Conservation (phyloP, 2,113 vertebrate species). For the Carollia perspicillata region DNA sequence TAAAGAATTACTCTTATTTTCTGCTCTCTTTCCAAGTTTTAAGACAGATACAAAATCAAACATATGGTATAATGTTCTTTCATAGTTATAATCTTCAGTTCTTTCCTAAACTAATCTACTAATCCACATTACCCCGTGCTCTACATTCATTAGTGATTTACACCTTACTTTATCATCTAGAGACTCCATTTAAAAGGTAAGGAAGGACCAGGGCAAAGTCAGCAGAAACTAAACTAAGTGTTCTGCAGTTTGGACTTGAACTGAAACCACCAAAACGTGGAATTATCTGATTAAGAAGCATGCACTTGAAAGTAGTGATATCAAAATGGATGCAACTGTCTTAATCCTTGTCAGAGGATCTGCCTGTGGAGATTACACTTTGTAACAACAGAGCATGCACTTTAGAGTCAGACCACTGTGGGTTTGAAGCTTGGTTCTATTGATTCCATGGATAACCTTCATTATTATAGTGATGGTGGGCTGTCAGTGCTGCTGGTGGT, state of each 20-base stretch:
- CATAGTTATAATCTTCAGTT: neutral
- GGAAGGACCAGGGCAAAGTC: neutral
- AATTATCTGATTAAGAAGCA: neutral
- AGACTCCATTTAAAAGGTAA: neutral
- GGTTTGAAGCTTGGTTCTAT: neutral
- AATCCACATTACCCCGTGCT: neutral
- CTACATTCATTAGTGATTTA: neutral
- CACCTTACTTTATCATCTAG: neutral
- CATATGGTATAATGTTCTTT: slow-evolving; percentile 15
- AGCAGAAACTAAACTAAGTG: neutral
- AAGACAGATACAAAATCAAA: slow-evolving; percentile 23
- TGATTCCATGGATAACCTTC: neutral
- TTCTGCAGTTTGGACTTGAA: neutral
- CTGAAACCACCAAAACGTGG: neutral
- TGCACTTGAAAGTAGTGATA: neutral
- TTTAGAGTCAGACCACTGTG: neutral
- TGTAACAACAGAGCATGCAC: neutral
- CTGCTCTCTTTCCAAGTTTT: neutral
- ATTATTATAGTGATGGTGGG: neutral
- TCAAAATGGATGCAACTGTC: neutral
- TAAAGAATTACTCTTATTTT: neutral
- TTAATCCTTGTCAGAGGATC: neutral
- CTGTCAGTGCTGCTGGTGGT: neutral
- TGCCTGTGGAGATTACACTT: neutral
- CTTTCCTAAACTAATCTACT: neutral